Base-by-base conservation (phyloP, 2,888 invertebrate genomes). In the Drosophila hamatofila region DNA sequence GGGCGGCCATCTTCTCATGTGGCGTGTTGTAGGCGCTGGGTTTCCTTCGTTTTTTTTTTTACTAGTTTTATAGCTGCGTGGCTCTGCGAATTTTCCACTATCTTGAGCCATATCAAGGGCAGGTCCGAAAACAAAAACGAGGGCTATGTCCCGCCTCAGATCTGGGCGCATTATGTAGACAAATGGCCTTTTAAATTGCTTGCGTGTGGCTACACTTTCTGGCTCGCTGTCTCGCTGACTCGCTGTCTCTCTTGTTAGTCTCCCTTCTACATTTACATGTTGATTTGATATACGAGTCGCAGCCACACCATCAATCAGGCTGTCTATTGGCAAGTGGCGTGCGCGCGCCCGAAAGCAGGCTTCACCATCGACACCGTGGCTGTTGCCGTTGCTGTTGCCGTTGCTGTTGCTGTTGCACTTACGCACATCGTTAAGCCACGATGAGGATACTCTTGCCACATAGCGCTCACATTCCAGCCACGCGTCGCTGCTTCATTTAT, bases 101-200 rank as follows among this genome's bases (percentile, higher is more conserved):
- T 82, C 74, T 70, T 72, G 25, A 21, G 30, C 46, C 39, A 55
- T 46, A 67, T 48, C 68, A 61, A 18, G 68, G 59, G 33, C 58
- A 56, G 41, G 60, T 72, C 51, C 52, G 51, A 65, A 64, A 52
- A 37, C 21, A 58, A 66, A 14, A 35, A 18, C 46, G 18, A 48
- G 30, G 30, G 21, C 41, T 35, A 33, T 42, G 46, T 39, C 42
- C 11, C n/a, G 16, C 16, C 58, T 27, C 49, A 23, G 27, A 48
- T 62, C 56, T 48, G 48, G 37, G 44, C 59, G 48, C 71, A 76
- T 86, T 78, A 79, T 74, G 69, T 64, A 83, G 84, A 81, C 74
- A 84, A 84, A 84, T 88, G 81, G 74, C 56, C 72, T 78, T 88
- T 86, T 86, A 86, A 88, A 88, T 83, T 83, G 88, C 76, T 88